These are phyloP conservation scores for Macrotus californicus DNA, from an alignment of 2,113 vertebrate genomes.

Conservation along the genomic window DNA sequence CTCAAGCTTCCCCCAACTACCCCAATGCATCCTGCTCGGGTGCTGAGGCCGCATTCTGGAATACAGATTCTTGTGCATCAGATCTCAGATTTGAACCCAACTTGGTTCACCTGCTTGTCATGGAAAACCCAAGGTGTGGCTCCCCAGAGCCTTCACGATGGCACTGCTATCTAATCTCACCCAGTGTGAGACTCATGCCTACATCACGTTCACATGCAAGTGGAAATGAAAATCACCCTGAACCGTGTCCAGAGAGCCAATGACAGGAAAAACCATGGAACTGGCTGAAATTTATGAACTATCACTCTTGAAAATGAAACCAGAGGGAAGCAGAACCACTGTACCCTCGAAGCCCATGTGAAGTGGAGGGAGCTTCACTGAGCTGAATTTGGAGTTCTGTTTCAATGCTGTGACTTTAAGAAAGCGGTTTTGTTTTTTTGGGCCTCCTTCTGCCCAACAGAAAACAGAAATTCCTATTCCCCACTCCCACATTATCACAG, in stretches of 20 bases:
- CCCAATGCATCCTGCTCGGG: not conserved
- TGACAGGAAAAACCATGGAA: not conserved
- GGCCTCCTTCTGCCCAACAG: not conserved
- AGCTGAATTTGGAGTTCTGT: not conserved
- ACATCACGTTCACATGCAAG: conserved; percentile 15
- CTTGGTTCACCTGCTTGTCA: conserved; percentile 28
- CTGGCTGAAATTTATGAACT: conserved; percentile 25
- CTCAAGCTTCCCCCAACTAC: not conserved
- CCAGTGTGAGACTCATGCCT: not conserved
- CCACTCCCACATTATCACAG: not conserved
- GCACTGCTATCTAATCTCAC: not conserved
- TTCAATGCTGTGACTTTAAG: not conserved
- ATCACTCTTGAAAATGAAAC: conserved; percentile 47
- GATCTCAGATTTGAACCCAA: not conserved
- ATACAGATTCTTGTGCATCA: not conserved
- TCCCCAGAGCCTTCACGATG: not conserved
- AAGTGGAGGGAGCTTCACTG: not conserved
- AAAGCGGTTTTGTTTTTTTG: not conserved
- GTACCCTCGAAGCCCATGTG: not conserved
- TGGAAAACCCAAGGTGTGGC: not conserved
- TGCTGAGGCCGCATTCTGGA: not conserved
- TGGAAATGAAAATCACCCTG: not conserved
- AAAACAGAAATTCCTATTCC: not conserved
- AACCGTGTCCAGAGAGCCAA: not conserved
- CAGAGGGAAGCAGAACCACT: not conserved